A percentile compares a stretch with the other conserved stretches of the same genome.
phyloP scores from a whole-genome alignment of 2,113 vertebrate species.

The Poeciliopsis prolifica region DNA sequence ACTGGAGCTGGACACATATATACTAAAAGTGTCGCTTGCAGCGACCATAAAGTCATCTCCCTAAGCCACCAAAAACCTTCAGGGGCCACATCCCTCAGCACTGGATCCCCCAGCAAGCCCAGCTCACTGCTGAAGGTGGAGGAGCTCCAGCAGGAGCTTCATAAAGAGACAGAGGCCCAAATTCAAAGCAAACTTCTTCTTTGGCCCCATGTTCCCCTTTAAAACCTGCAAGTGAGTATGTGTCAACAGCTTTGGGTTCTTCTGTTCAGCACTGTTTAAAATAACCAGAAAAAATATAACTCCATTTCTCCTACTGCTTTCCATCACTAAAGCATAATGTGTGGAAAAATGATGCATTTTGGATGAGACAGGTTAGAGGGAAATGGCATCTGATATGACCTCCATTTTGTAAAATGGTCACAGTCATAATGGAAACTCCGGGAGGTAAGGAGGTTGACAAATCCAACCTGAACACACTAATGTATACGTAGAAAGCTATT shows the following conservation, averaged over 20 bases:
- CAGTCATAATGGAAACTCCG: constrained; percentile 78
- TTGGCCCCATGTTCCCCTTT: too few species aligned
- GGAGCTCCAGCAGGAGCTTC: too few species aligned
- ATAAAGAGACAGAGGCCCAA: too few species aligned
- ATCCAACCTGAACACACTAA: constrained; percentile 23
- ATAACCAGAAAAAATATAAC: constrained; percentile 15
- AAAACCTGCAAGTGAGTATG: neutral
- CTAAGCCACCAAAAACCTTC: too few species aligned
- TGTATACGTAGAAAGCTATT: constrained; percentile 21
- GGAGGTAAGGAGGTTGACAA: constrained; percentile 70
- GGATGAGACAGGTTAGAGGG: constrained; percentile 69
- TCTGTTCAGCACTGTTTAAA: neutral
- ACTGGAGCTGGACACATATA: too few species aligned
- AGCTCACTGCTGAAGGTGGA: too few species aligned
- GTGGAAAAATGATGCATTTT: constrained; percentile 74
- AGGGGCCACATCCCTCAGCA: too few species aligned
- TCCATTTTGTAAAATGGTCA: constrained; percentile 78
- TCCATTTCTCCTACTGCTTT: constrained; percentile 32
- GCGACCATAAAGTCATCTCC: too few species aligned
- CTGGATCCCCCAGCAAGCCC: too few species aligned
- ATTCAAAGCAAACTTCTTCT: too few species aligned
- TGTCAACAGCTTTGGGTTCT: neutral
- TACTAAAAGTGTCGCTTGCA: too few species aligned
- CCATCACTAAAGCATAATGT: constrained; percentile 53
- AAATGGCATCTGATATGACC: constrained; percentile 76